Percentiles rank a stretch among this genome's conserved stretches.
Conservation (phyloP, 2,888 invertebrate genomes). For the Harpalus rubripes region DNA sequence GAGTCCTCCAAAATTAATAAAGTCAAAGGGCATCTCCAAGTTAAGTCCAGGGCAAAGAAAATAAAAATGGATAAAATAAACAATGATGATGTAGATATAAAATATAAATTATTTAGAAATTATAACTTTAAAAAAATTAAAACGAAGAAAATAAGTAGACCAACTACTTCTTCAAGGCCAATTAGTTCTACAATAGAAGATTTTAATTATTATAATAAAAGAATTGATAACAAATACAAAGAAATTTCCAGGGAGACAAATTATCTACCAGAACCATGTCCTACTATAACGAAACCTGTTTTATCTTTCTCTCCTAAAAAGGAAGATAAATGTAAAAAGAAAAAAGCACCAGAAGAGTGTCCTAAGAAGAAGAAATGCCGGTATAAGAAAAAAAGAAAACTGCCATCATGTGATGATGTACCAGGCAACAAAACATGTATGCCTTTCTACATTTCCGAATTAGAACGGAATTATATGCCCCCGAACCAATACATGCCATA, state of each 20-base stretch:
- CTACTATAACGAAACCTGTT: not conserved
- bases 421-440: conserved; percentile 18
- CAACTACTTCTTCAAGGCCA: not conserved
- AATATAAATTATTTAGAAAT: not conserved
- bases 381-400: conserved; percentile 15
- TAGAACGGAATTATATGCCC: not conserved
- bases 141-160: not conserved
- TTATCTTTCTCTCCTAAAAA: not conserved
- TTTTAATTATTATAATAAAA: not conserved
- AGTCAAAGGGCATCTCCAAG: conserved; percentile 6
- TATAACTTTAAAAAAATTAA: not conserved
- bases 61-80: not conserved
- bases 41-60: not conserved
- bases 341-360: not conserved
- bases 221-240: not conserved
- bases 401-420: conserved; percentile 19
- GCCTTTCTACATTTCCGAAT: conserved; percentile 6
- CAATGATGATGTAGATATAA: not conserved
- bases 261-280: conserved; percentile 11
- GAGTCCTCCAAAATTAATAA: not conserved
- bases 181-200: not conserved
- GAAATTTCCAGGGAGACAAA: not conserved
- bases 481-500: not conserved
- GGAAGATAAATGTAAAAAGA: conserved; percentile 2
- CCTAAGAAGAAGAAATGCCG: conserved; percentile 5